phyloP scores from a whole-genome alignment of 2,113 vertebrate species.

The Macaca fascicularis region T2T-MFA8v1.1 NC_088392.1:22024501-22025000 shows the following conservation, averaged over 20 bases:
- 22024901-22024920: neutral
- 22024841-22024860: neutral
- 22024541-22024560: neutral
- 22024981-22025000: neutral
- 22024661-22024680: too few relatives aligned
- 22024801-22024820: neutral
- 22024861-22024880: rapidly evolving
- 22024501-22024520: neutral
- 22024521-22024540: neutral
- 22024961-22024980: neutral
- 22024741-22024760: neutral
- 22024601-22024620: too few relatives aligned
- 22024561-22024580: neutral
- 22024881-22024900: neutral
- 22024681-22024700: neutral
- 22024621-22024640: neutral
- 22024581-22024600: neutral
- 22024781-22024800: neutral
- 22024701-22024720: rapidly evolving
- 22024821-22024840: neutral
- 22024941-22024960: neutral
- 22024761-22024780: rapidly evolving
- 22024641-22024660: rapidly evolving
- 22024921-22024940: neutral
- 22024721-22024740: neutral